Base-by-base conservation (phyloP, 1,140 invertebrate genomes). In the Drosophila rhopaloa region DNA sequence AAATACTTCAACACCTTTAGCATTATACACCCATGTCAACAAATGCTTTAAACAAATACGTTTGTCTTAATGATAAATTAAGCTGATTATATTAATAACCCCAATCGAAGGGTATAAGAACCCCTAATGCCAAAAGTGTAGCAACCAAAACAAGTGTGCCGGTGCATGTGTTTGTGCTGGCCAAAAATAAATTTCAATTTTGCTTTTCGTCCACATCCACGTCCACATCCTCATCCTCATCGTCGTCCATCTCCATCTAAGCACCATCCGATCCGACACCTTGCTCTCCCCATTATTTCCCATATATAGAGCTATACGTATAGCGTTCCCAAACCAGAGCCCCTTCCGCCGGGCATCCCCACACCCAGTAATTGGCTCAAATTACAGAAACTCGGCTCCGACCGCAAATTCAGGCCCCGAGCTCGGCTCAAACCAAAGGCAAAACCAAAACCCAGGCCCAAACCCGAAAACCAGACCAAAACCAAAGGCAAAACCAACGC, bases 321-420 rank as follows among this genome's bases (percentile, higher is more conserved):
- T 6, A 38, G 8, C 50, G 14, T 19, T 43, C 14, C 37, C 59
- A 29, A 29, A 41, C 24, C 24, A 16, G 16, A 27, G 7, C 57
- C 43, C 19, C 38, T 11, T 41, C 55, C 54, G n/a, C 14, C 29
- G 40, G 35, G 51, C 57, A 68, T 55, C 76, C 62, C 61, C 73
- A 68, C 56, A 68, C 73, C 68, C 75, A 79, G 82, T 86, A 86
- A 86, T 86, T 86, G 82, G 75, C 82, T 86, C 79, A 81, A 85
- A 86, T 86, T 86, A 86, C 82, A 81, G 38, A 81, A 83, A 75
- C 70, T 77, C 81, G 35, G 53, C 47, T 58, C 63, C 63, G 54
- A 77, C 66, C 60, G 54, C 76, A 70, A 57, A 56, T 60, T 51
- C 66, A 51, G 43, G 54, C 67, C 79, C 79, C 47, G 54, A 71